Evolutionary conservation across 2,888 invertebrate species (phyloP).

Genomic region (Drosophila pseudotalamancana): DNA sequence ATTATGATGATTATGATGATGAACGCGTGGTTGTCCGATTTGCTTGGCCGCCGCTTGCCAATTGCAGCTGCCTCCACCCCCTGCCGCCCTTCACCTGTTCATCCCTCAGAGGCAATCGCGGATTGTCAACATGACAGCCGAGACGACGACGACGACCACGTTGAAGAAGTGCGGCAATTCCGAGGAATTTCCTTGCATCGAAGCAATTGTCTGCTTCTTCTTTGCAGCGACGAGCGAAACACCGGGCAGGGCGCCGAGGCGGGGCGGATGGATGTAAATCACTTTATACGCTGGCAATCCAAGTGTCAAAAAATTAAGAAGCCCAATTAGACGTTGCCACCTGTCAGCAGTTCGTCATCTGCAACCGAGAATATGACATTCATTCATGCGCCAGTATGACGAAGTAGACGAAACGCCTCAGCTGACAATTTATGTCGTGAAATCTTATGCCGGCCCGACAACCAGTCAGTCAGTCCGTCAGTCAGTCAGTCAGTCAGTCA

Average conservation of each 20-base stretch:
- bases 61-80: slow-evolving; percentile 42
- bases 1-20: slow-evolving; percentile 83
- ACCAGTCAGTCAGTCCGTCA: slow-evolving; percentile 4
- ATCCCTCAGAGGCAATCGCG: slow-evolving; percentile 26
- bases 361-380: slow-evolving; percentile 77
- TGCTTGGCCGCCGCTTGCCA: slow-evolving; percentile 66
- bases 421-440: slow-evolving; percentile 35
- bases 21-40: slow-evolving; percentile 77
- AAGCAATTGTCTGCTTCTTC: slow-evolving; percentile 67
- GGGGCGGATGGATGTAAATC: slow-evolving; percentile 52
- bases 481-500: not conserved
- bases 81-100: not conserved
- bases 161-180: slow-evolving; percentile 56
- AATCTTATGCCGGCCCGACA: slow-evolving; percentile 18
- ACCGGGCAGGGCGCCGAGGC: slow-evolving; percentile 13
- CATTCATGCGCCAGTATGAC: slow-evolving; percentile 72
- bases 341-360: slow-evolving; percentile 85
- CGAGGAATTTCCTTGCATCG: slow-evolving; percentile 54
- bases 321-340: slow-evolving; percentile 84
- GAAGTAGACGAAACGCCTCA: slow-evolving; percentile 62
- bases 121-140: slow-evolving; percentile 56
- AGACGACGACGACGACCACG: slow-evolving; percentile 14
- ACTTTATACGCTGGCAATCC: slow-evolving; percentile 57
- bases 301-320: slow-evolving; percentile 81
- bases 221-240: not conserved